phyloP scores from a whole-genome alignment of 2,797 vertebrate genomes.

The Heteromormyrus szaboi region DNA sequence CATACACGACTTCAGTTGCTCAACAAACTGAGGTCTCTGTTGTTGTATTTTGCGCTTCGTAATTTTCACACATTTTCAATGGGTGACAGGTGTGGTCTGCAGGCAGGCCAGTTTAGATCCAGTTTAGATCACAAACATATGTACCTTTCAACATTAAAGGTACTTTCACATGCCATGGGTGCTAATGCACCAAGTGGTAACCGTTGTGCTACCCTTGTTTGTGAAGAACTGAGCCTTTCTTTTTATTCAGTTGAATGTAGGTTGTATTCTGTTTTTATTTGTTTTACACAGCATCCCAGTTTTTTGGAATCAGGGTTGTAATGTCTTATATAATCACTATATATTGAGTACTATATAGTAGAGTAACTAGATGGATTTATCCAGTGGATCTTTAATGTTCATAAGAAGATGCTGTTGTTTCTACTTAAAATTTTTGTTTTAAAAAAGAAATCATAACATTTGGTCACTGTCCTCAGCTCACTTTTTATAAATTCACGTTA shows the following conservation, averaged over 20 bases:
- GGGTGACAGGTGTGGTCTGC: neutral
- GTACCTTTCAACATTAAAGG: neutral
- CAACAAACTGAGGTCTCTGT: neutral
- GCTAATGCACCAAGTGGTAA: neutral
- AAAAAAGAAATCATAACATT: neutral
- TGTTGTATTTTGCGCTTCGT: neutral
- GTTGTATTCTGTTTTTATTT: too few species aligned
- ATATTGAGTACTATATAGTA: neutral
- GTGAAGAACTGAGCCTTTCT: neutral
- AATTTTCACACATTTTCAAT: neutral
- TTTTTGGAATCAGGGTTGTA: too few species aligned
- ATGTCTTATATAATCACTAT: too few species aligned
- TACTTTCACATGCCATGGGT: neutral
- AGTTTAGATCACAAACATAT: neutral
- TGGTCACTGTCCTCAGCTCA: neutral
- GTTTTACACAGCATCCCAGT: too few species aligned
- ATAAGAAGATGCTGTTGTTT: neutral
- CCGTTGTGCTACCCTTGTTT: neutral
- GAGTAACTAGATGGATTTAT: neutral
- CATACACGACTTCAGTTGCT: neutral
- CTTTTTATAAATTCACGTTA: neutral
- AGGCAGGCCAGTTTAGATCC: neutral
- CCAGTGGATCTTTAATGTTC: neutral
- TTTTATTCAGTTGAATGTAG: too few species aligned
- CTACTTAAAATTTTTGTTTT: neutral